These are phyloP conservation scores for Mizuhopecten yessoensis DNA, from an alignment of 1,140 invertebrate species.

Conservation along the genomic window DNA sequence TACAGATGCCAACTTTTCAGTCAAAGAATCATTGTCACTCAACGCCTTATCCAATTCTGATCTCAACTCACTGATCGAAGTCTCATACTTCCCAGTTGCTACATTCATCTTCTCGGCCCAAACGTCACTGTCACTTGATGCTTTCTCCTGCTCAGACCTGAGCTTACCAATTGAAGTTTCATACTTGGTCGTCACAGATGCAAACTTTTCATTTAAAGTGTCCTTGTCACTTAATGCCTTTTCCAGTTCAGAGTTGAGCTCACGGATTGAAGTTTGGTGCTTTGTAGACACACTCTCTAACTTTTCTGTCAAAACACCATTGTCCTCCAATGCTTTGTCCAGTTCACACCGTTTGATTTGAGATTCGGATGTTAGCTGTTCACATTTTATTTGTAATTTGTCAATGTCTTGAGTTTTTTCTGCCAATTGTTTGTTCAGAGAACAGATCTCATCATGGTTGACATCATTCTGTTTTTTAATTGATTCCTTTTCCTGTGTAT, in stretches of 20 bases:
- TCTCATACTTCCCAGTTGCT: background rate
- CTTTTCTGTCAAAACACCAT: constrained; percentile 20
- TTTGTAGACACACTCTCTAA: constrained; percentile 11
- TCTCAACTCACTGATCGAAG: background rate
- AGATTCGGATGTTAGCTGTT: constrained; percentile 41
- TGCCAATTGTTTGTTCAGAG: constrained; percentile 45
- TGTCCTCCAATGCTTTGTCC: background rate
- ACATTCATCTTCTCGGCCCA: too few species aligned
- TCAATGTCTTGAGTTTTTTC: constrained; percentile 40
- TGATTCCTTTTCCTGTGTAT: constrained; percentile 36
- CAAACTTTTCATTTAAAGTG: background rate
- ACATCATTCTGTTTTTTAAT: constrained; percentile 6
- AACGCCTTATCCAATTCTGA: background rate
- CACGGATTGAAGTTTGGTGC: background rate
- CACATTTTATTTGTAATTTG: background rate
- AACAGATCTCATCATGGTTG: constrained; percentile 34
- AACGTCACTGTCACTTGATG: background rate
- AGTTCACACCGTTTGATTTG: constrained; percentile 44
- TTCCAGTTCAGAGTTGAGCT: background rate
- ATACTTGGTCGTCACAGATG: background rate
- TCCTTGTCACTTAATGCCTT: background rate
- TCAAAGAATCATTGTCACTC: background rate
- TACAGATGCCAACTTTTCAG: background rate
- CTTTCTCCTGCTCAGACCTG: background rate
- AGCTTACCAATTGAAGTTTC: background rate